Evolutionary conservation across 2,888 invertebrate genomes (phyloP).

Genomic region (Laothoe populi): DNA sequence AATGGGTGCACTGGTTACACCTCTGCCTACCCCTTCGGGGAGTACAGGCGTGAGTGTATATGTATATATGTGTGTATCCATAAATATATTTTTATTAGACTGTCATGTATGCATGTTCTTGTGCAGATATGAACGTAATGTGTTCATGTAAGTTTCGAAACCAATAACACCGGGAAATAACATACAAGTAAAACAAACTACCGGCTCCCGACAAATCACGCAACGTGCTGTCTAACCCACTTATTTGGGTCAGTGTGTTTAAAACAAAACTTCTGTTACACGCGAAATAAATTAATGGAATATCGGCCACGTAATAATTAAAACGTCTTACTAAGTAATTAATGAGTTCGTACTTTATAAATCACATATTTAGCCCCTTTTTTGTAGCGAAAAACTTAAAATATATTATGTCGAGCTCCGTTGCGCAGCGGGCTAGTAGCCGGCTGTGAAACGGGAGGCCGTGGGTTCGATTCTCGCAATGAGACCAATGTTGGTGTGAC

Average conservation of each 20-base stretch:
- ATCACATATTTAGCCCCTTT: too few species aligned
- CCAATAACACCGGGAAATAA: constrained; percentile 25
- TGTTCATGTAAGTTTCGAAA: constrained; percentile 10
- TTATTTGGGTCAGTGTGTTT: constrained; percentile 66
- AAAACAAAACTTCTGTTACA: constrained; percentile 61
- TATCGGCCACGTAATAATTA: constrained; percentile 23
- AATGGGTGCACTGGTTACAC: too few species aligned
- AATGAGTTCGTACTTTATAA: not conserved
- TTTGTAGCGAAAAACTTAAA: too few species aligned
- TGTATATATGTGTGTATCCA: too few species aligned
- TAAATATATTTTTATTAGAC: too few species aligned
- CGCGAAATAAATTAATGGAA: constrained; percentile 49
- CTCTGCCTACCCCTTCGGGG: too few species aligned
- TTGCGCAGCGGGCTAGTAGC: too few species aligned
- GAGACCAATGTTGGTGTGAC: too few species aligned
- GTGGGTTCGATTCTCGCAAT: too few species aligned
- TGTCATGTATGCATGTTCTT: not conserved
- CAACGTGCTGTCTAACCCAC: constrained; percentile 42
- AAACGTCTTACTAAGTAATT: not conserved
- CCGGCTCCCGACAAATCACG: constrained; percentile 45
- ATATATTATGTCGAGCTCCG: too few species aligned
- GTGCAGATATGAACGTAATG: not conserved
- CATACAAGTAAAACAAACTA: constrained; percentile 14
- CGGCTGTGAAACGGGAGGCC: too few species aligned
- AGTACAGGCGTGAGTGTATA: too few species aligned